A percentile compares a stretch with the other conserved stretches of the same genome.
phyloP scores from a whole-genome alignment of 1,140 invertebrate species.

The Limonius californicus region DNA sequence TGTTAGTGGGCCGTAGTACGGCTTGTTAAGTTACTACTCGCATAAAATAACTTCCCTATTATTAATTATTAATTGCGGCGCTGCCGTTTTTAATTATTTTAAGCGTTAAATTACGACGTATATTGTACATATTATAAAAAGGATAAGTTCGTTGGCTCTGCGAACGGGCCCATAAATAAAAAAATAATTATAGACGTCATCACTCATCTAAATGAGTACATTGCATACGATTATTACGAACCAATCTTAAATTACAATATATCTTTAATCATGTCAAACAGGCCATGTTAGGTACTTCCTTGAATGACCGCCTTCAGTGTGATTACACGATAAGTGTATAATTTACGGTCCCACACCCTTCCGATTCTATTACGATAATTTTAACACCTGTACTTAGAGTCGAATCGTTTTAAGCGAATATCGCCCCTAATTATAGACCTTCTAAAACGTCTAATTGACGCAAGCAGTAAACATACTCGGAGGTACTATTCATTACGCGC shows the following conservation, averaged over 20 bases:
- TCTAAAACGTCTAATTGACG: conserved; percentile 29
- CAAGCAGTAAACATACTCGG: conserved; percentile 23
- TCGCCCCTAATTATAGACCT: conserved; percentile 28
- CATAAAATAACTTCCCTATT: no score
- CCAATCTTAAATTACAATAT: conserved; percentile 23
- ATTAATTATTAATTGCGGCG: no score
- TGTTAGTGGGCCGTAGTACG: no score
- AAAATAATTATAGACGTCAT: conserved; percentile 24
- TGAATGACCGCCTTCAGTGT: conserved; percentile 24
- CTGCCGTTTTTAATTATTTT: not conserved
- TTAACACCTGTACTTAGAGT: conserved; percentile 40
- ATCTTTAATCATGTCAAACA: conserved; percentile 26
- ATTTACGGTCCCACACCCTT: conserved; percentile 41
- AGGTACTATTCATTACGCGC: conserved; percentile 24
- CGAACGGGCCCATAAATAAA: conserved; percentile 3
- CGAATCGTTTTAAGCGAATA: conserved; percentile 32
- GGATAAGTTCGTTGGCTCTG: not conserved
- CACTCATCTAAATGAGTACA: conserved; percentile 23
- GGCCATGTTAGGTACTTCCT: conserved; percentile 21
- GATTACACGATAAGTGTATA: conserved; percentile 35
- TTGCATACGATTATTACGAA: conserved; percentile 22
- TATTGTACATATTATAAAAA: not conserved
- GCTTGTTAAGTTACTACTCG: no score
- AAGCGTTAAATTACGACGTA: not conserved
- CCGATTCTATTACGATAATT: conserved; percentile 44